These are phyloP conservation scores for Nycticryphes semicollaris DNA, from an alignment of 2,113 vertebrate species.

Conservation along the genomic window DNA sequence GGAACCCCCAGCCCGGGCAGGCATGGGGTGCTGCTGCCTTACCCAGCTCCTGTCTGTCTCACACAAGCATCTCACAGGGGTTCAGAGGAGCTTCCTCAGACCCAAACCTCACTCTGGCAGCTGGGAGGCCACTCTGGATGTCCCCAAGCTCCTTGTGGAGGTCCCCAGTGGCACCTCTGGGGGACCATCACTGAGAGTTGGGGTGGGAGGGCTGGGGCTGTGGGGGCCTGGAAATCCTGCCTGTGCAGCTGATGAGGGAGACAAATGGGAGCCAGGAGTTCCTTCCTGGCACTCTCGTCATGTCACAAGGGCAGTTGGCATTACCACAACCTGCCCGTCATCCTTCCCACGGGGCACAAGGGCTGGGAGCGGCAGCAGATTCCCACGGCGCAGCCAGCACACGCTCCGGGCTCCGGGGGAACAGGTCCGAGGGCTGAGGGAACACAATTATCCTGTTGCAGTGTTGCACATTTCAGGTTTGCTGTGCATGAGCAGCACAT, in stretches of 20 bases:
- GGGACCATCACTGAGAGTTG: too few species aligned
- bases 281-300: not conserved
- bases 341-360: not conserved
- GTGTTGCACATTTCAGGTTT: not conserved
- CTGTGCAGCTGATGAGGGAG: not conserved
- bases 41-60: not conserved
- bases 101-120: not conserved
- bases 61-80: not conserved
- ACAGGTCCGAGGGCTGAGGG: rapidly evolving
- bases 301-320: not conserved
- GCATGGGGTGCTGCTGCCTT: not conserved
- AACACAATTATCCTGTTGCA: not conserved
- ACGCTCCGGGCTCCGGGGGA: not conserved
- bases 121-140: not conserved
- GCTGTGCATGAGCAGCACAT: not conserved
- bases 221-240: not conserved
- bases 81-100: not conserved
- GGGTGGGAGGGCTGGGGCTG: too few species aligned
- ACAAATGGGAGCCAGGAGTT: not conserved
- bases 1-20: not conserved
- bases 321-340: not conserved
- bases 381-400: not conserved
- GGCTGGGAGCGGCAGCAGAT: not conserved
- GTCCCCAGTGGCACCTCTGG: not conserved
- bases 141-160: not conserved